A percentile compares a stretch with the other conserved stretches of the same genome.
Conservation (phyloP, 2,888 invertebrate species). For the Branchipolynoe longqiensis region DNA sequence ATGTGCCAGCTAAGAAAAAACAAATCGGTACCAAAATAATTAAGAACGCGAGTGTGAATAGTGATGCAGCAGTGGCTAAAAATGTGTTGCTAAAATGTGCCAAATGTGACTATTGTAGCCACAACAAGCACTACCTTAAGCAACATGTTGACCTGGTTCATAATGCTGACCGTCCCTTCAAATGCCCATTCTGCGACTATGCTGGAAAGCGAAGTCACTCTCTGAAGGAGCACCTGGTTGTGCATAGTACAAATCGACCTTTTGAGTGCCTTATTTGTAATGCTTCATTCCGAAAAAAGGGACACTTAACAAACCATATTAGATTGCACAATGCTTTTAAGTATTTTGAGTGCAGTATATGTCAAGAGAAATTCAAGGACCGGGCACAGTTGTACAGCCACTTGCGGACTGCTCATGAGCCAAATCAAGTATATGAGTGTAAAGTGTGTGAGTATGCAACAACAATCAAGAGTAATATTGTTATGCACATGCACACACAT, state of each 20-base stretch:
- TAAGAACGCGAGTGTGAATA: no score
- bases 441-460: slow-evolving; percentile 74
- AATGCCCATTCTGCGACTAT: slow-evolving; percentile 81
- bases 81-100: slow-evolving; percentile 67
- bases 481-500: slow-evolving; percentile 65
- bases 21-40: no score
- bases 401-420: slow-evolving; percentile 53
- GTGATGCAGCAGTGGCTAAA: not conserved
- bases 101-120: slow-evolving; percentile 78
- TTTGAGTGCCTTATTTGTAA: slow-evolving; percentile 78
- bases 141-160: slow-evolving; percentile 80
- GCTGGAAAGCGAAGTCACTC: slow-evolving; percentile 80
- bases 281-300: slow-evolving; percentile 80
- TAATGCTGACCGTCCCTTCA: slow-evolving; percentile 77
- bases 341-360: slow-evolving; percentile 62
- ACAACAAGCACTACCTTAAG: slow-evolving; percentile 79
- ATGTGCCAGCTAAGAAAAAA: not conserved
- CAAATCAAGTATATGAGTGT: slow-evolving; percentile 75
- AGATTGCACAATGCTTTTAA: slow-evolving; percentile 75
- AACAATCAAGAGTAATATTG: slow-evolving; percentile 60
- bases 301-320: slow-evolving; percentile 80
- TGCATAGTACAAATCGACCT: slow-evolving; percentile 78
- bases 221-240: slow-evolving; percentile 78
- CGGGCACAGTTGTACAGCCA: slow-evolving; percentile 57
- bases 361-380: slow-evolving; percentile 48